These are phyloP conservation scores for Ctenoplectra terminalis DNA, from an alignment of 1,140 invertebrate species.

Conservation along the genomic window DNA sequence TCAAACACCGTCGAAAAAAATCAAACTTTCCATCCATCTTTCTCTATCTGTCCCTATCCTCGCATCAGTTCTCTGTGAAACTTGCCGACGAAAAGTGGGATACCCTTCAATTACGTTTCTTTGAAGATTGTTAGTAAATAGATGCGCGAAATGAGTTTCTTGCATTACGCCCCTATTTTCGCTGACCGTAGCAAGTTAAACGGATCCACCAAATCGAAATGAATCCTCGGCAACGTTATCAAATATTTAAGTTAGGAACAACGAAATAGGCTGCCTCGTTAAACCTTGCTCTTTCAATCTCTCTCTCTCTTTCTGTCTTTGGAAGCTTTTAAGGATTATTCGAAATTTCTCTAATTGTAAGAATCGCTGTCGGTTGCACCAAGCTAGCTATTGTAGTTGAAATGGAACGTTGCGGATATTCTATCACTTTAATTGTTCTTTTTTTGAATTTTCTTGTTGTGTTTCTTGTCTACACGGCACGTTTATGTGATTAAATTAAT, in stretches of 20 bases:
- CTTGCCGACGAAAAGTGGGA: not conserved
- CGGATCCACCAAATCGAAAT: not conserved
- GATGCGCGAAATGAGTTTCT: conserved; percentile 9
- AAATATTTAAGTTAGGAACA: not conserved
- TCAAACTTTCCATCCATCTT: not conserved
- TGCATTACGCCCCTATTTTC: not conserved
- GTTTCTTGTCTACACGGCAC: too few species aligned
- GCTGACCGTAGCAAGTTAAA: not conserved
- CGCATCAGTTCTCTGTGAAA: not conserved
- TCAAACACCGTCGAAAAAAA: not conserved
- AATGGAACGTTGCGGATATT: not conserved
- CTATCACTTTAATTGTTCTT: not conserved
- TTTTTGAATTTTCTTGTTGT: too few species aligned
- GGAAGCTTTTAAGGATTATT: too few species aligned
- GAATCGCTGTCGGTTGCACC: not conserved
- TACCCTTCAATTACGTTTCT: conserved; percentile 3
- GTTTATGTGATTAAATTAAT: too few species aligned
- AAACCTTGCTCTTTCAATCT: not conserved
- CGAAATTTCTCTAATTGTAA: too few species aligned
- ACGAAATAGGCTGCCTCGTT: not conserved
- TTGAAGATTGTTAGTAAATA: conserved; percentile 26
- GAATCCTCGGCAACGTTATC: not conserved
- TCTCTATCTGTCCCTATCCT: too few species aligned
- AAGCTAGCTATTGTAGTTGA: not conserved
- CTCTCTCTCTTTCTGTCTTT: too few species aligned